These are phyloP conservation scores for Iguana delicatissima DNA, from an alignment of 2,797 vertebrate genomes.

Conservation along the genomic window DNA sequence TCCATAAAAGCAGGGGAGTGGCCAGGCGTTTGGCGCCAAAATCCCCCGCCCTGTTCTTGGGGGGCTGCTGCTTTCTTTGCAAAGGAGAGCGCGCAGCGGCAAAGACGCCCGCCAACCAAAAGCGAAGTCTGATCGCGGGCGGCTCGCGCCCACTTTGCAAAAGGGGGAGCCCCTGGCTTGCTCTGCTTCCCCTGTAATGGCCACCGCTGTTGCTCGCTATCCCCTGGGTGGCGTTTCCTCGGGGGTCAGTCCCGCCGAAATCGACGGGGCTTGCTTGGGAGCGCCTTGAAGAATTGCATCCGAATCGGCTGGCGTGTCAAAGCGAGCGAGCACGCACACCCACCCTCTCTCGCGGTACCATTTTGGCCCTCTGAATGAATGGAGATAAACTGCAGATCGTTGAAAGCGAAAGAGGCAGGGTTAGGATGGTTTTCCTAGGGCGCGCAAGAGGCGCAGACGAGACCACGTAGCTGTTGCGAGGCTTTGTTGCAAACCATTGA, in stretches of 20 bases:
- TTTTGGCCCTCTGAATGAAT: no score
- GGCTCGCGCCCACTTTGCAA: slow-evolving; percentile 8
- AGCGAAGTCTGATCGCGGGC: neutral
- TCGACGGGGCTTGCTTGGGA: no score
- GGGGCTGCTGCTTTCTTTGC: slow-evolving; percentile 45
- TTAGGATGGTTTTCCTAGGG: neutral
- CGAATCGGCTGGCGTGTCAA: neutral
- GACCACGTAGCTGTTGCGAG: no score
- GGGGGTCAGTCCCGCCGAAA: no score
- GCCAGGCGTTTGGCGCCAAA: slow-evolving; percentile 84
- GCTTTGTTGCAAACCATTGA: neutral
- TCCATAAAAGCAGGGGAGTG: slow-evolving; percentile 82
- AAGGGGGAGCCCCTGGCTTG: neutral
- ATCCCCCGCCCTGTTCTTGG: slow-evolving; percentile 48
- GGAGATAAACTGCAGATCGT: neutral
- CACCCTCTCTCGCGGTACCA: no score
- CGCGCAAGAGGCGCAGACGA: neutral
- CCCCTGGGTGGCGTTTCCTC: no score
- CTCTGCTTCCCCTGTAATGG: neutral
- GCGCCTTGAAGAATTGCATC: neutral
- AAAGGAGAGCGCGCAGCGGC: neutral
- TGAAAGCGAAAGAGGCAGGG: neutral
- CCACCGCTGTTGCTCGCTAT: no score
- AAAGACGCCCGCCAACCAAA: neutral
- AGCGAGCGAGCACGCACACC: no score